These are phyloP conservation scores for Periophthalmus modestus DNA, from an alignment of 2,113 vertebrate genomes.

Conservation along the genomic window DNA sequence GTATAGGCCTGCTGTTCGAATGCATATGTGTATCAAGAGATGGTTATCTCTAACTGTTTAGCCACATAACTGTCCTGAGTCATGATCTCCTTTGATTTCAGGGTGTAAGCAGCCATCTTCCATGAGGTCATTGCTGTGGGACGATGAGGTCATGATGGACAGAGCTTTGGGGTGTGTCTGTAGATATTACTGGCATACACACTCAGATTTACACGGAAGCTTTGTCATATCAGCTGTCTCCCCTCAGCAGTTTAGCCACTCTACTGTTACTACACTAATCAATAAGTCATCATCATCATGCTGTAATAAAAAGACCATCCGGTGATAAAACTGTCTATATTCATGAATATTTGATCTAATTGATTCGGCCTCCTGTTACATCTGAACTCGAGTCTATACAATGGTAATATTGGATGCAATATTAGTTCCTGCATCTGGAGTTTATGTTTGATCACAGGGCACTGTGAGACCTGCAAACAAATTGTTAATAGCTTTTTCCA, in stretches of 20 bases:
- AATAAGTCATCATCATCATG: neutral
- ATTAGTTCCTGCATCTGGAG: neutral
- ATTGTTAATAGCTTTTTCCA: neutral
- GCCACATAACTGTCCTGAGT: neutral
- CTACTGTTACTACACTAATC: neutral
- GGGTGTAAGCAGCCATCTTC: constrained; percentile 26
- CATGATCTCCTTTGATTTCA: constrained; percentile 2
- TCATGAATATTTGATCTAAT: neutral
- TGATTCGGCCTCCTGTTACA: neutral
- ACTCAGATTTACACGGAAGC: constrained; percentile 36
- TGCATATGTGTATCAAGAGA: neutral
- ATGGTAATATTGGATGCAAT: neutral
- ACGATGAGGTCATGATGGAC: constrained; percentile 52
- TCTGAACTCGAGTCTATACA: neutral
- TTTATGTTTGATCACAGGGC: neutral
- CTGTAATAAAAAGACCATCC: neutral
- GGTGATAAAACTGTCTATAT: neutral
- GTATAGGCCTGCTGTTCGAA: too few species aligned
- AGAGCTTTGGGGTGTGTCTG: constrained; percentile 35
- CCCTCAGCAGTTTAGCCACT: neutral
- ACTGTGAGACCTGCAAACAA: neutral
- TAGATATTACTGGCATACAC: constrained; percentile 28
- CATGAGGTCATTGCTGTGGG: constrained; percentile 57
- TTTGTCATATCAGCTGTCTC: constrained; percentile 1
- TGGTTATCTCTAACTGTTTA: neutral